Base-by-base conservation (phyloP, 1,140 invertebrate genomes). In the Drosophila mojavensis region DNA sequence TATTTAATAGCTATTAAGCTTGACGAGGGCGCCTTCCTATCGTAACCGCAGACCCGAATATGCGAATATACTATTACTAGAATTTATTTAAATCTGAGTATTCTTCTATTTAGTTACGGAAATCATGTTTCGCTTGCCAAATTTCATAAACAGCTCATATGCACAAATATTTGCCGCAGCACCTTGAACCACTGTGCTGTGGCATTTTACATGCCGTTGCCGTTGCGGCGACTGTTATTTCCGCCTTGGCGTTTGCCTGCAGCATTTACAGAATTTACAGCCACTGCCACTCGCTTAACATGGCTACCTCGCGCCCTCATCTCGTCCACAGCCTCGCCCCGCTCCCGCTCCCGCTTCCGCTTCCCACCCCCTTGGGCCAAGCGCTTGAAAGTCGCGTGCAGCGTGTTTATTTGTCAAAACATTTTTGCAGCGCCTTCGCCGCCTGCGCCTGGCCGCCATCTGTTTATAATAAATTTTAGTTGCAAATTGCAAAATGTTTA, bases 331-430 rank as follows among this genome's bases (percentile, higher is more conserved):
- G 5, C 9, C 45, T 6, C 28, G 43, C 10, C 7, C 15, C 7
- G 20, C 20, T 24, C 3, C n/a, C 28, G 10, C 45, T 9, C 33
- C 0, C 33, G 1, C 4, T 28, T 17, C 17, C 33, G 9, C 24
- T 9, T 13, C 15, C 1, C n/a, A 28, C 26, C 10, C 11, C 51
- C 6, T 2, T 28, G 9, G 17, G 6, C 43, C 28, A 30, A 36
- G 11, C 20, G 24, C 15, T 64, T 71, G 64, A 53, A 68, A 79
- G 83, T 86, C 83, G 83, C 83, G 83, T 86, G 83, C 83, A 88
- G 56, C 72, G 62, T 83, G 83, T 86, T 86, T 86, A 86, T 88
- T 86, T 86, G 83, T 88, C 83, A 86, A 88, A 88, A 88, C 55
- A 84, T 89, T 83, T 83, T 65, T 89, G 78, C 79, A 67, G 36